phyloP scores from a whole-genome alignment of 1,140 invertebrate genomes.

The Brachionus manjavacas region DNA sequence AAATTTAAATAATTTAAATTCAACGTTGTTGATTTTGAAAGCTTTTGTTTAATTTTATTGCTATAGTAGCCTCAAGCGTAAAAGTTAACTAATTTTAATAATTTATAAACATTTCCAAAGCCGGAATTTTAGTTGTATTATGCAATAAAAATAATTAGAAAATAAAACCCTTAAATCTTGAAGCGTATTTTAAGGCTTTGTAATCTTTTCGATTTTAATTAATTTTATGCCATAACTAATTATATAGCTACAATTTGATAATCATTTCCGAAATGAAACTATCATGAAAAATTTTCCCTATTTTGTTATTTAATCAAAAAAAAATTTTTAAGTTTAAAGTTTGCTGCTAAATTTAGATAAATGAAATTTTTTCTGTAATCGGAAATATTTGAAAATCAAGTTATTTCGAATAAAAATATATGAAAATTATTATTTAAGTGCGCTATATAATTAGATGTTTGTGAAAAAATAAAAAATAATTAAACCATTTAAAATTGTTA shows the following conservation, averaged over 20 bases:
- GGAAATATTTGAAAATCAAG: too few species aligned
- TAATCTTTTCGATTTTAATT: not conserved
- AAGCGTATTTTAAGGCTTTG: not conserved
- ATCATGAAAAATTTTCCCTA: not conserved
- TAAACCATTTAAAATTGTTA: not conserved
- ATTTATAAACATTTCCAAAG: not conserved
- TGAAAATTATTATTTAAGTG: not conserved
- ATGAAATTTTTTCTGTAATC: too few species aligned
- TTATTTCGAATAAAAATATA: not conserved
- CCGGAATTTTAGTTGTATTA: not conserved
- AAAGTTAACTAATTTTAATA: too few species aligned
- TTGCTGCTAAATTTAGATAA: too few species aligned
- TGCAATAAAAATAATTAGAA: not conserved
- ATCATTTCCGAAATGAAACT: not conserved
- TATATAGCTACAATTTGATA: not conserved
- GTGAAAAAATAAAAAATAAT: not conserved
- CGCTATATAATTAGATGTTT: not conserved
- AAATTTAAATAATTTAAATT: too few species aligned
- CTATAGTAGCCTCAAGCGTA: too few species aligned
- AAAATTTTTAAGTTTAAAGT: too few species aligned
- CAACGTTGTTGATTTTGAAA: too few species aligned
- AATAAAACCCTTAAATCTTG: not conserved
- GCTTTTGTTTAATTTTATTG: too few species aligned
- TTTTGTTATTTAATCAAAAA: not conserved
- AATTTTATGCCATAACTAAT: not conserved